These are phyloP conservation scores for Palythoa grandiflora DNA, from an alignment of 92 coral and sea anemone species.

Conservation along the genomic window DNA sequence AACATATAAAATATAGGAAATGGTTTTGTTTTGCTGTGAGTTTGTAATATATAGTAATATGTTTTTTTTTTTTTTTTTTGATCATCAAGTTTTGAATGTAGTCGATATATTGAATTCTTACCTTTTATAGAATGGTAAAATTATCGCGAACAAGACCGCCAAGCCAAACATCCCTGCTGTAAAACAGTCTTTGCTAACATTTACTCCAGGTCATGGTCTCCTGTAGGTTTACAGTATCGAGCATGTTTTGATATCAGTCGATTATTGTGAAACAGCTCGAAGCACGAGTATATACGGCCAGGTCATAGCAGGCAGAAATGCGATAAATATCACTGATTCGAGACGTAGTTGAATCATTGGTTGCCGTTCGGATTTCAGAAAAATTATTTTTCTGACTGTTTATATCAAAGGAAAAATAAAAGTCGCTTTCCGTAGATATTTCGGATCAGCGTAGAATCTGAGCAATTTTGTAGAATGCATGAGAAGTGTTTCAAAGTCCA, in stretches of 20 bases:
- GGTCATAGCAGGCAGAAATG: too few species aligned
- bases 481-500: not conserved
- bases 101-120: not conserved
- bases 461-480: not conserved
- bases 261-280: not conserved
- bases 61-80: not conserved
- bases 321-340: too few species aligned
- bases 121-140: not conserved
- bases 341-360: too few species aligned
- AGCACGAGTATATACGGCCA: not conserved
- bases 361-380: too few species aligned
- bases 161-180: not conserved
- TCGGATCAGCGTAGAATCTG: not conserved
- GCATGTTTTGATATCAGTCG: slow-evolving; percentile 36
- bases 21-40: not conserved
- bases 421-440: not conserved
- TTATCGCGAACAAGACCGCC: not conserved
- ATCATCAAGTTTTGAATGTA: not conserved
- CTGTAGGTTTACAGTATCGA: slow-evolving; percentile 11
- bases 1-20: not conserved
- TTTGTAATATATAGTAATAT: not conserved
- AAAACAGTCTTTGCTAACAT: not conserved
- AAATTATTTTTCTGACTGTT: too few species aligned
- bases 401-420: too few species aligned
- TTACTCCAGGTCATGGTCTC: not conserved